Base-by-base conservation (phyloP, 2,113 vertebrate genomes). In the Suricata suricatta region DNA sequence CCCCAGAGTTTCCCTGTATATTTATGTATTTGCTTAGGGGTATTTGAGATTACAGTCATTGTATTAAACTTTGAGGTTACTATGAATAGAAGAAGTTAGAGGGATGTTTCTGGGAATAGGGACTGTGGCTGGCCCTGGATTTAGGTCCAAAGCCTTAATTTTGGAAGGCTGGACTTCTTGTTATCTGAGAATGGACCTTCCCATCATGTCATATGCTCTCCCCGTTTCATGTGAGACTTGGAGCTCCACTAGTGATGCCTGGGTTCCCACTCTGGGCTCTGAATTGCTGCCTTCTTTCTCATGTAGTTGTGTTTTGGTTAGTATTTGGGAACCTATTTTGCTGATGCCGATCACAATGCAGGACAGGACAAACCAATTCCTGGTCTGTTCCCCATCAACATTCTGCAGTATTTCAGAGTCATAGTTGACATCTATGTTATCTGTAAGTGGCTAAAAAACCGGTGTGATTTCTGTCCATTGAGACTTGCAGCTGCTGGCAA, bases 21-120 rank as follows among this genome's bases (percentile, higher is more conserved):
- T 68, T 96, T 90, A 50, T 79, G 27, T 95, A 2, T 95, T 90
- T 96, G 76, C 17, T 47, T 33, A 64, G 12, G 47, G 47, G 7
- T 54, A 74, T 57, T 74, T 96, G 79, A 96, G 27, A 68, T 96
- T 96, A 90, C 16, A 81, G 25, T 87, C 13, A 21, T 27, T 66
- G 15, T 64, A 33, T 69, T 82, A 79, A 77, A 35, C 33, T 96
- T 88, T 52, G 44, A 80, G 74, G 19, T 50, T 93, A 80, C 29
- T 6, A 92, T 84, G 63, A 83, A 89, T 50, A 90, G 68, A 25
- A 84, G 10, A 86, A 23, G 5, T 95, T 92, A 69, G n/a, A 92
- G 84, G 69, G 41, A 11, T 82, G 21, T 19, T 85, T 7, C 57
- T 44, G 54, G 23, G 31, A 57, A 63, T 13, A 17, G 41, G 7